These are phyloP conservation scores for Chironex yamaguchii DNA, from an alignment of 30 jellyfish, hydroid and myxozoan species.

Conservation along the genomic window DNA sequence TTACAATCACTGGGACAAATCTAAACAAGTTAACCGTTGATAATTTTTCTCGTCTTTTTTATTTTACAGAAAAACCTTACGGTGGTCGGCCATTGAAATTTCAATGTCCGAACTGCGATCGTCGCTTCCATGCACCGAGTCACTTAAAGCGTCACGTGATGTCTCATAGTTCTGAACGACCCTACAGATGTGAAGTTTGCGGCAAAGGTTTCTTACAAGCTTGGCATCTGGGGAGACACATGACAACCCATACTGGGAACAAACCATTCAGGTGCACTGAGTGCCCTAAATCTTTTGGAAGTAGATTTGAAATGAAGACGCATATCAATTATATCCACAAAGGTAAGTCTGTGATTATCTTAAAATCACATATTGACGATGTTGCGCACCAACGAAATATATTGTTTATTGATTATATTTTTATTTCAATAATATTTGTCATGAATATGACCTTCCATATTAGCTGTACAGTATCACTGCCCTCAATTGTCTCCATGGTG, in stretches of 20 bases:
- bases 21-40: background rate
- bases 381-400: too few species aligned
- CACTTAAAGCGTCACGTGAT: conserved; percentile 93
- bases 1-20: too few species aligned
- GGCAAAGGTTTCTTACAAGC: conserved; percentile 97
- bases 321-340: conserved; percentile 93
- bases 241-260: conserved; percentile 99
- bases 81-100: conserved; percentile 98
- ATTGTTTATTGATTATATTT: too few species aligned
- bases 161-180: conserved; percentile 96
- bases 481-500: too few species aligned
- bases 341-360: too few species aligned
- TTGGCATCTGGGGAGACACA: conserved; percentile 98
- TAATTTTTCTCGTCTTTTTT: background rate
- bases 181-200: conserved; percentile 88
- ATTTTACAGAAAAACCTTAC: conserved; percentile 84
- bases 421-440: too few species aligned
- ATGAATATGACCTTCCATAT: too few species aligned
- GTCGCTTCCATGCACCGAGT: conserved; percentile 97
- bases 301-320: conserved; percentile 98
- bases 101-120: conserved; percentile 87
- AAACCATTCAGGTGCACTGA: conserved; percentile 93
- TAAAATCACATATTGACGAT: too few species aligned
- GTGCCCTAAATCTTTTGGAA: conserved; percentile 95
- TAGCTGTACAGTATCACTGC: too few species aligned